Conservation (phyloP, 2,113 vertebrate species). For the Mustela lutreola region DNA sequence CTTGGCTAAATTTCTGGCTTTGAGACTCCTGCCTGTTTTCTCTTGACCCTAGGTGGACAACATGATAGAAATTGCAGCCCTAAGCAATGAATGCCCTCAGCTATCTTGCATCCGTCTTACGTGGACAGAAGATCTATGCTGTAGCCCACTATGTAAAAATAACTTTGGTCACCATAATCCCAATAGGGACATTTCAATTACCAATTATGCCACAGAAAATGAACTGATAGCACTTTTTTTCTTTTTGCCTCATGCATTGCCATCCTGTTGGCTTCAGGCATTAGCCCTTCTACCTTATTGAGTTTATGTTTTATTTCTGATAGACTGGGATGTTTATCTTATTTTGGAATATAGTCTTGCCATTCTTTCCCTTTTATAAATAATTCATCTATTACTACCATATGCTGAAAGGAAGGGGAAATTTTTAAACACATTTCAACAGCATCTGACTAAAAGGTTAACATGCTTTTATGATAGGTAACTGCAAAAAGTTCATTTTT, state of each 20-base stretch:
- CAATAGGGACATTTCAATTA: background rate
- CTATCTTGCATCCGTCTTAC: background rate
- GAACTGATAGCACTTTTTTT: background rate
- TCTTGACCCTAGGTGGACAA: background rate
- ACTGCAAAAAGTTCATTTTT: background rate
- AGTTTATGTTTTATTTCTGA: conserved; percentile 32
- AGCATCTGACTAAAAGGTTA: background rate
- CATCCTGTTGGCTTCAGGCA: background rate
- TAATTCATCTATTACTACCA: background rate
- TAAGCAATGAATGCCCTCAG: background rate
- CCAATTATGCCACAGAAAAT: background rate
- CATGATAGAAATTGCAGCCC: background rate
- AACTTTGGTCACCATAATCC: background rate
- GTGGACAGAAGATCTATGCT: background rate
- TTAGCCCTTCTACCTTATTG: background rate
- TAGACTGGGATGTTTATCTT: background rate
- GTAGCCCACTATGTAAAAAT: background rate
- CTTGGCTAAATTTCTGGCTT: background rate
- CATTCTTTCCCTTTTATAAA: background rate
- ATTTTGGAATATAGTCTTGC: background rate
- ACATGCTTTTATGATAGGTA: background rate
- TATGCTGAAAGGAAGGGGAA: background rate
- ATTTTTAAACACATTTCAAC: conserved; percentile 38
- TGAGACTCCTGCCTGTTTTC: background rate
- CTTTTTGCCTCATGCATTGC: background rate